Conservation (phyloP, 2,113 vertebrate species). For the Blennius ocellaris region DNA sequence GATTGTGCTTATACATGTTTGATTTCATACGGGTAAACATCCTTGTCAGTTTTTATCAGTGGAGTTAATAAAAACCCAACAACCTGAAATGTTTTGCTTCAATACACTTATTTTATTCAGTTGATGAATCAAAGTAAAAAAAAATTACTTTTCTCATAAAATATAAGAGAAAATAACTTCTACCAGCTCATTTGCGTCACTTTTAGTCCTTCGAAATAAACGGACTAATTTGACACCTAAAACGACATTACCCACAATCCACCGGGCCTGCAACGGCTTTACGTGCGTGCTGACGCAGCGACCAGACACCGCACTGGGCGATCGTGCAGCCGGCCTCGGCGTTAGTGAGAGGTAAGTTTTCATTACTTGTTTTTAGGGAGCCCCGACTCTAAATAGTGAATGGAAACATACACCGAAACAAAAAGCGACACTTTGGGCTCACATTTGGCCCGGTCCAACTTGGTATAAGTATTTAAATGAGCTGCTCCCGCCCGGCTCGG, state of each 20-base stretch:
- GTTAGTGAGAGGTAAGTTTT: conserved; percentile 79
- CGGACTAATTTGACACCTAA: not conserved
- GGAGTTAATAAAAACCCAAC: too few relatives aligned
- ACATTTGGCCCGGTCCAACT: not conserved
- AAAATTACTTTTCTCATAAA: too few relatives aligned
- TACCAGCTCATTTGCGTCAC: too few relatives aligned
- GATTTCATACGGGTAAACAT: too few relatives aligned
- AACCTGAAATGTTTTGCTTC: too few relatives aligned
- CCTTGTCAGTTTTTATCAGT: too few relatives aligned
- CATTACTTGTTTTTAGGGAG: conserved; percentile 29
- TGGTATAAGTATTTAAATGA: conserved; percentile 2
- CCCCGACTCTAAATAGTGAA: conserved; percentile 34
- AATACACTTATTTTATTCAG: too few relatives aligned
- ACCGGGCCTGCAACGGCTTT: conserved; percentile 15
- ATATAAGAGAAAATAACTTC: too few relatives aligned
- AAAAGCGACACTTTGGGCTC: not conserved
- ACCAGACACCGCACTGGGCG: conserved; percentile 70
- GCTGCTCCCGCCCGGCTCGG: conserved; percentile 22
- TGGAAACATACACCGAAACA: conserved; percentile 40
- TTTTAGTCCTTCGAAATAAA: too few relatives aligned
- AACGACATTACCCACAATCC: conserved; percentile 70
- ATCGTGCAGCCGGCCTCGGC: conserved; percentile 78
- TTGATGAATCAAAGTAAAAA: too few relatives aligned
- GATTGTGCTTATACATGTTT: too few relatives aligned
- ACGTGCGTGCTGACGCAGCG: conserved; percentile 62